Evolutionary conservation across 2,888 invertebrate species (phyloP).

Genomic region (Margaritifera margaritifera): DNA sequence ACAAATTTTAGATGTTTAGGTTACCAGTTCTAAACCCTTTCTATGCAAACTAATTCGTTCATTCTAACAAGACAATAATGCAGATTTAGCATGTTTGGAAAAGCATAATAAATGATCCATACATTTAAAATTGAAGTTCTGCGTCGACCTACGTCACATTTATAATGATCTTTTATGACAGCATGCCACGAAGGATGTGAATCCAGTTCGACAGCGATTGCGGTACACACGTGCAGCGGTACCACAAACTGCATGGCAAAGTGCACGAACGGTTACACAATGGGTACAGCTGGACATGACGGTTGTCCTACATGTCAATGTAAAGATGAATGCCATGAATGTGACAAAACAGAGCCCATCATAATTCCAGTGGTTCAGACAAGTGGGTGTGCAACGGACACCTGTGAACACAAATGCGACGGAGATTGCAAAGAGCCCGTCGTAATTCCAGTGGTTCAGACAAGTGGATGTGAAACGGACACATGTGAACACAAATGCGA

Average conservation of each 20-base stretch:
- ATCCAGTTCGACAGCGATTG: constrained; percentile 18
- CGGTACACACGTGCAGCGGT: constrained; percentile 35
- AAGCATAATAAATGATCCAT: too few relatives aligned
- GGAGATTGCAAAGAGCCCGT: constrained; percentile 26
- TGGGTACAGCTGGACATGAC: constrained; percentile 32
- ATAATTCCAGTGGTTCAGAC: constrained; percentile 30
- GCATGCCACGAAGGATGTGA: constrained; percentile 26
- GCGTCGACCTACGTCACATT: too few relatives aligned
- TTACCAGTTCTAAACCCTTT: too few relatives aligned
- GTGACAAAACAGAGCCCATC: constrained; percentile 29
- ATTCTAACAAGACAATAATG: constrained; percentile 12
- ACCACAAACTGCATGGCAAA: constrained; percentile 39
- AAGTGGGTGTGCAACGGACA: constrained; percentile 21
- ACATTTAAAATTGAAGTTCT: too few relatives aligned
- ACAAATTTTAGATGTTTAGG: too few relatives aligned
- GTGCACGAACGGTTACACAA: constrained; percentile 35
- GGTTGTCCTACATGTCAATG: constrained; percentile 43
- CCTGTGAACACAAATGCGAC: constrained; percentile 20
- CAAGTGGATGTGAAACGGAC: constrained; percentile 24
- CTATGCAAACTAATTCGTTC: too few relatives aligned
- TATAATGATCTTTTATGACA: constrained; percentile 6
- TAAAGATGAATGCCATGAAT: constrained; percentile 23
- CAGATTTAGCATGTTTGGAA: too few relatives aligned
- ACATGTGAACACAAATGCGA: constrained; percentile 20
- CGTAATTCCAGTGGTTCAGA: constrained; percentile 29